Base-by-base conservation (phyloP, 1,140 invertebrate species). In the Apis florea region DNA sequence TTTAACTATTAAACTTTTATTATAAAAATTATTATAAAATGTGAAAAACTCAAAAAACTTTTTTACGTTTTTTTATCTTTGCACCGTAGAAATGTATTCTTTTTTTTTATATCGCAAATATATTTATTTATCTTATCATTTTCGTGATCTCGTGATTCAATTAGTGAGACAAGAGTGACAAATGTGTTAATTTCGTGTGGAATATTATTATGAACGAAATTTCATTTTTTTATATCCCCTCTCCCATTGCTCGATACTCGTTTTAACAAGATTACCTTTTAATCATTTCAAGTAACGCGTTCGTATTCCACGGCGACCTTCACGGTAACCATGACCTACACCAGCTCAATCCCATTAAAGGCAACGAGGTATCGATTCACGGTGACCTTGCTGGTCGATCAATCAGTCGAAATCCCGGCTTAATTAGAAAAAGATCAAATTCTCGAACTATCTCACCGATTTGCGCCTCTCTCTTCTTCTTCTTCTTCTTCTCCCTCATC, bases 371-470 rank as follows among this genome's bases (percentile, higher is more conserved):
- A 84, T 72, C 59, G 61, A 74, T 84, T 73, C 47, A 54, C 61
- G 21, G 49, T 58, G 26, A 47, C 64, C 51, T 68, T 24, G 40
- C 53, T 3, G 59, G 40, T n/a, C 51, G n/a, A 64, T 72, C 58
- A 61, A 26, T 47, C 61, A 24, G n/a, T 64, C 49, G 11, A 80
- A 84, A 71, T 68, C 47, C 31, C 40, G 67, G n/a, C 72, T 74
- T 66, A 71, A 79, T n/a, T 24, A 58, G 59, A 24, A 13, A 53
- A 75, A 79, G 72, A 80, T 54, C 58, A 53, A 74, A 73, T 69
- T 85, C 84, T 77, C 58, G 73, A 26, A 85, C 61, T 68, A 73
- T 56, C 51, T 76, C 82, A 85, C 68, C 26, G 67, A 67, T 51
- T 51, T 19, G 15, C n/a, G n/a, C n/a, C n/a, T 24, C 24, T n/a